Conservation (phyloP, 2,113 vertebrate species). For the Callaeas wilsoni region DNA sequence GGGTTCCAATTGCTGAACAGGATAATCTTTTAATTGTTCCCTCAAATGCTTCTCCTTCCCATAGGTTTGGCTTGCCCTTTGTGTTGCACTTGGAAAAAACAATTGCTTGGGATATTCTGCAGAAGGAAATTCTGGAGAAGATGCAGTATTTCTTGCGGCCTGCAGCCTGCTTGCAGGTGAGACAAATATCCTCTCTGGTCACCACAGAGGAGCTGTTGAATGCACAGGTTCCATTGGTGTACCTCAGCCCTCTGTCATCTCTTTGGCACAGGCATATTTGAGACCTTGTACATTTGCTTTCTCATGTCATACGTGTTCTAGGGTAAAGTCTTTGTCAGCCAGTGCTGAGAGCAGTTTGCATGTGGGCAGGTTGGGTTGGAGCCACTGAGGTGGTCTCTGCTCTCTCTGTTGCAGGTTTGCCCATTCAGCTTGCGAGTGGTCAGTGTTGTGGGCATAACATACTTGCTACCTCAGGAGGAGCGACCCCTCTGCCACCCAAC, state of each 20-base stretch:
- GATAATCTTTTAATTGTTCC: not conserved
- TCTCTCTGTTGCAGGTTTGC: slow-evolving; percentile 76
- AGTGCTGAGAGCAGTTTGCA: not conserved
- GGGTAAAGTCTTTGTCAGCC: not conserved
- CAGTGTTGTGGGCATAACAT: slow-evolving; percentile 95
- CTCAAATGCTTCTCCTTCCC: not conserved
- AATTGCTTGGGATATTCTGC: slow-evolving; percentile 92
- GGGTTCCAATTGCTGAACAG: accelerated
- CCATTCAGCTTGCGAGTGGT: slow-evolving; percentile 95
- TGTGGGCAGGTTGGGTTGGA: not conserved
- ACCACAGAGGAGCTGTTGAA: not conserved
- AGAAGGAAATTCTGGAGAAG: slow-evolving; percentile 97
- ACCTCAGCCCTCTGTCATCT: not conserved
- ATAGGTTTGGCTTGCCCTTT: slow-evolving; percentile 93
- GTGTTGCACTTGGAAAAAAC: slow-evolving; percentile 93
- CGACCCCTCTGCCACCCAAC: slow-evolving; percentile 92
- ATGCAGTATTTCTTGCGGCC: slow-evolving; percentile 95
- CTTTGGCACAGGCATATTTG: not conserved
- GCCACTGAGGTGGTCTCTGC: not conserved
- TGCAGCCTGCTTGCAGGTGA: slow-evolving; percentile 91
- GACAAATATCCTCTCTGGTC: not conserved
- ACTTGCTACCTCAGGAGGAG: slow-evolving; percentile 96
- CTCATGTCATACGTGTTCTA: accelerated
- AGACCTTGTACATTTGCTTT: not conserved
- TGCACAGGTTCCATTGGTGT: not conserved